Evolutionary conservation across 2,113 vertebrate species (phyloP).

Genomic region (Anarhynchus alexandrinus): DNA sequence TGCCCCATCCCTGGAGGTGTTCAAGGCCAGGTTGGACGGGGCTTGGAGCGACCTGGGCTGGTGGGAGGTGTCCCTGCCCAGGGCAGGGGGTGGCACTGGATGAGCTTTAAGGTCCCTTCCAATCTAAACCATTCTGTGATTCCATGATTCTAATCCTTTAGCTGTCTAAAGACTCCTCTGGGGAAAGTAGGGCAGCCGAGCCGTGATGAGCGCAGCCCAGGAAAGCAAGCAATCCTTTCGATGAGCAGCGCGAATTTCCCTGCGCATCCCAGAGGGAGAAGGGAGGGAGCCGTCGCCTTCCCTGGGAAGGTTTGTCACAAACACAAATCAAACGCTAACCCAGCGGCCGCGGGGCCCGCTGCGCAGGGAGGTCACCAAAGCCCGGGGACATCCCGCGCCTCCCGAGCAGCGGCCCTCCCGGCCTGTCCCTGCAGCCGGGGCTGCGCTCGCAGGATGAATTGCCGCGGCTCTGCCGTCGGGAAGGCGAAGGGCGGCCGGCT

Average conservation of each 20-base stretch:
- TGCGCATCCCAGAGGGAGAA: neutral
- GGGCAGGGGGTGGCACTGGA: neutral
- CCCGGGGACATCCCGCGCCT: neutral
- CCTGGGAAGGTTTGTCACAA: accelerated
- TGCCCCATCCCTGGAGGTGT: neutral
- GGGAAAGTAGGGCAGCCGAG: neutral
- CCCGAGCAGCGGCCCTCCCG: accelerated
- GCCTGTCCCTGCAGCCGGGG: neutral
- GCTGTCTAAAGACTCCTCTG: neutral
- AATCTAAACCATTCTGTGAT: neutral
- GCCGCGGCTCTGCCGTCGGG: accelerated
- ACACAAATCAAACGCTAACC: accelerated
- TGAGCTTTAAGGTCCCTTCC: neutral
- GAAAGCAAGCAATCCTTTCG: neutral
- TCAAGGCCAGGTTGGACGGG: neutral
- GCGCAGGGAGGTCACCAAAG: too few relatives aligned
- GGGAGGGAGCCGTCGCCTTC: accelerated
- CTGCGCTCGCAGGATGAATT: accelerated
- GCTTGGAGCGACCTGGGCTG: neutral
- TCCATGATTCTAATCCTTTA: neutral
- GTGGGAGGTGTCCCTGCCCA: neutral
- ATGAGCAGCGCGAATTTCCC: neutral
- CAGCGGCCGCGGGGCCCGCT: accelerated
- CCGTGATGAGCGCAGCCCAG: accelerated
- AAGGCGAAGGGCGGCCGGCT: neutral